Conservation (phyloP, 2,888 invertebrate species). For the Campopleginae sp. region DNA sequence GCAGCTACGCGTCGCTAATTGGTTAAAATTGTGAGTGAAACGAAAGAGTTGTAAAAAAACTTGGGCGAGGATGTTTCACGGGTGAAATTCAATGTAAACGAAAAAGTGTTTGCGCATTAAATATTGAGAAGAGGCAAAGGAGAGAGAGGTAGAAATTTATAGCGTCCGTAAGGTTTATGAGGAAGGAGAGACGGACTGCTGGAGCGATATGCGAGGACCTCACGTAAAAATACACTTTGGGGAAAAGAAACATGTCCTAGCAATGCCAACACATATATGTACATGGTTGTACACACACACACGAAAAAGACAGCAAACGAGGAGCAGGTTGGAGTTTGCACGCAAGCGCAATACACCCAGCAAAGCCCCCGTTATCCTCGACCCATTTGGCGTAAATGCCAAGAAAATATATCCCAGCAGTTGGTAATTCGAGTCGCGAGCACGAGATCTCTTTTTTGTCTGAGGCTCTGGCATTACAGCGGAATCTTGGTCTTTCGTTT, state of each 20-base stretch:
- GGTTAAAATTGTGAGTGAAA: background rate
- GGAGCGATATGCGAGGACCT: slow-evolving; percentile 21
- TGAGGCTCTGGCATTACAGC: slow-evolving; percentile 18
- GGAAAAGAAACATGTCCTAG: slow-evolving; percentile 21
- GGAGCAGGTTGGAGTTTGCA: slow-evolving; percentile 56
- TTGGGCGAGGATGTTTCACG: background rate
- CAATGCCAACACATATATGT: background rate
- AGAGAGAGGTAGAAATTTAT: slow-evolving; percentile 21
- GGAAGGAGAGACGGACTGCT: background rate
- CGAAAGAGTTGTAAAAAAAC: slow-evolving; percentile 14
- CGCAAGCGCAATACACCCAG: slow-evolving; percentile 50
- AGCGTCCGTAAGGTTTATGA: background rate
- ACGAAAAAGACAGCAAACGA: slow-evolving; percentile 39
- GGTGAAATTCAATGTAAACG: slow-evolving; percentile 20
- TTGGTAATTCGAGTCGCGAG: slow-evolving; percentile 66
- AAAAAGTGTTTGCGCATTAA: slow-evolving; percentile 18
- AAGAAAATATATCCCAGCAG: slow-evolving; percentile 69
- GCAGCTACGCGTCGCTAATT: background rate
- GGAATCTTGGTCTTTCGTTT: background rate
- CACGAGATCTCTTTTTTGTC: slow-evolving; percentile 63
- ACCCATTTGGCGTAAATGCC: slow-evolving; percentile 69
- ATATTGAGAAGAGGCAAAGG: slow-evolving; percentile 25
- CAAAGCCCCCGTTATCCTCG: slow-evolving; percentile 67
- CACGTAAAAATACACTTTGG: slow-evolving; percentile 36
- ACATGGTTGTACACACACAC: slow-evolving; percentile 11